Percentiles rank a stretch among this genome's conserved stretches.
These are phyloP conservation scores for Actinia equina DNA, from an alignment of 64 coral and sea anemone genomes.

Conservation along the genomic window DNA sequence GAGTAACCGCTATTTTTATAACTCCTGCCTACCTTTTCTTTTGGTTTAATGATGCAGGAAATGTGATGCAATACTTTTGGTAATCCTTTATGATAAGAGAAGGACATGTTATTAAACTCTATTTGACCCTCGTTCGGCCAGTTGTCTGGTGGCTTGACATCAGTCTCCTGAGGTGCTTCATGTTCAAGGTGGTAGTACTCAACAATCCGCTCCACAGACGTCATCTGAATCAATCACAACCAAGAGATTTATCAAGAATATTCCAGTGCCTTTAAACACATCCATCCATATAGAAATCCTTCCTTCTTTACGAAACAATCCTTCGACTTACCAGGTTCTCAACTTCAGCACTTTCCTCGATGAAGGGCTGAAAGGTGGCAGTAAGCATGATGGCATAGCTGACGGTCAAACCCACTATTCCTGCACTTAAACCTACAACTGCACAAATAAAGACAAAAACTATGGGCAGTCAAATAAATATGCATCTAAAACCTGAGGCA, in stretches of 20 bases:
- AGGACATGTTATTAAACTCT: conserved; percentile 63
- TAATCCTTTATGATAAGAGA: conserved; percentile 59
- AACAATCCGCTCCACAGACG: conserved; percentile 69
- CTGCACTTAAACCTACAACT: conserved; percentile 77
- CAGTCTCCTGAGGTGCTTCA: conserved; percentile 51
- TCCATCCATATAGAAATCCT: too few species aligned
- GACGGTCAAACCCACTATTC: conserved; percentile 62
- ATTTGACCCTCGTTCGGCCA: conserved; percentile 64
- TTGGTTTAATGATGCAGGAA: conserved; percentile 61
- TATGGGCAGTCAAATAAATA: not conserved
- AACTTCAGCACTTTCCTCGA: conserved; percentile 70
- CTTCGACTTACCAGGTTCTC: conserved; percentile 64
- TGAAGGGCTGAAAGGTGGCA: conserved; percentile 66
- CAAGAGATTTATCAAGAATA: not conserved
- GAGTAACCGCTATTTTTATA: too few species aligned
- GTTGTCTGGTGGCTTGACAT: conserved; percentile 53
- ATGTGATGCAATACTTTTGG: conserved; percentile 70
- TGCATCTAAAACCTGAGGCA: not conserved
- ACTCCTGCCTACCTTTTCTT: conserved; percentile 53
- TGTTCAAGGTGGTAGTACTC: conserved; percentile 61
- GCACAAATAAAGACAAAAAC: not conserved
- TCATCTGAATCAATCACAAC: conserved; percentile 49
- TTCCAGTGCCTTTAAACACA: too few species aligned
- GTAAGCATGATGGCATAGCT: conserved; percentile 65
- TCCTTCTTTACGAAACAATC: too few species aligned